These are phyloP conservation scores for Oedothorax gibbosus DNA, from an alignment of 1,140 invertebrate genomes.

Conservation along the genomic window DNA sequence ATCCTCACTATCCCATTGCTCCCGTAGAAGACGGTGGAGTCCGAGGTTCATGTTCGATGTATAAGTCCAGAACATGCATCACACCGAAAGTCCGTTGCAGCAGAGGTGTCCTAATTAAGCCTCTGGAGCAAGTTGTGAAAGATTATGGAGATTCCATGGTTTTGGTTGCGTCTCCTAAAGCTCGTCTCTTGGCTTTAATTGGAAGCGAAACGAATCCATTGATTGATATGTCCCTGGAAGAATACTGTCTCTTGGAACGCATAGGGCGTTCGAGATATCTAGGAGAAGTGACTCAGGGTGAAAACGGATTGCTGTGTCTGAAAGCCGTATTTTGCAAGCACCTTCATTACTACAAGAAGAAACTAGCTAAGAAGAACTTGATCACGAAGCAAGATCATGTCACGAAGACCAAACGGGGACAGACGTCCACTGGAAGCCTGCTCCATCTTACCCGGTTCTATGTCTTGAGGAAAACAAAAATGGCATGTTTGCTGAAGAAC, in stretches of 20 bases:
- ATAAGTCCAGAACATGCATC: conserved; percentile 71
- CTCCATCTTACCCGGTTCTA: conserved; percentile 61
- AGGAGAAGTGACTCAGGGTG: conserved; percentile 79
- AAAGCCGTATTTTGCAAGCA: conserved; percentile 74
- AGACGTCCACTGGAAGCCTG: conserved; percentile 35
- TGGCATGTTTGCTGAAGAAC: conserved; percentile 30
- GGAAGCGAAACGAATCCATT: conserved; percentile 70
- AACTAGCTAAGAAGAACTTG: conserved; percentile 73
- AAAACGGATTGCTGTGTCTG: conserved; percentile 70
- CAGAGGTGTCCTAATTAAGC: conserved; percentile 63
- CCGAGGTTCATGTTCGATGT: conserved; percentile 79
- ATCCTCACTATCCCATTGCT: conserved; percentile 75
- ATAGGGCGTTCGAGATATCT: conserved; percentile 78
- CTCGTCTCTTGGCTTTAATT: conserved; percentile 74
- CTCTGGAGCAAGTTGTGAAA: conserved; percentile 68
- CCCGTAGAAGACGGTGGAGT: conserved; percentile 72
- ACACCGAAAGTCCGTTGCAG: conserved; percentile 65
- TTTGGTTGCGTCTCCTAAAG: conserved; percentile 78
- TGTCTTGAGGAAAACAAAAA: conserved; percentile 22
- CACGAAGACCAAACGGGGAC: conserved; percentile 26
- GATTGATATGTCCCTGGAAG: conserved; percentile 72
- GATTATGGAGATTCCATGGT: conserved; percentile 76
- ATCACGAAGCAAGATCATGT: conserved; percentile 74
- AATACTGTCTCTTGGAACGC: conserved; percentile 81
- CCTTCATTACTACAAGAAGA: conserved; percentile 77